A percentile compares a stretch with the other conserved stretches of the same genome.
These are phyloP conservation scores for Sinocyclocheilus grahami DNA, from an alignment of 2,113 vertebrate genomes.

Conservation along the genomic window DNA sequence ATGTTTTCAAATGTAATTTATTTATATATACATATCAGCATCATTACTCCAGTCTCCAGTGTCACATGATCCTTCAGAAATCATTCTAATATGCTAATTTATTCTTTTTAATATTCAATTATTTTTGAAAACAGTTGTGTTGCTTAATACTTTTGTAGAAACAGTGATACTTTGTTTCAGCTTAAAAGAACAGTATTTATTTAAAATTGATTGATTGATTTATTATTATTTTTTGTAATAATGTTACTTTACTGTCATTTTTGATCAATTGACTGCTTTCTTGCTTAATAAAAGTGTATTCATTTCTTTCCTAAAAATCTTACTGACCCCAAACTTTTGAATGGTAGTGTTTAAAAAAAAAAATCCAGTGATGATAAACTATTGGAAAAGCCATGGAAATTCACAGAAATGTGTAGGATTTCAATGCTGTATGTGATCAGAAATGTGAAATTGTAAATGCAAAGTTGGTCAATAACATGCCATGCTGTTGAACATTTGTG, in stretches of 20 bases:
- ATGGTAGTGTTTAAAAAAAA: neutral
- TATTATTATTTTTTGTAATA: neutral
- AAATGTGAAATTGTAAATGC: neutral
- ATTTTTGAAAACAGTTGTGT: neutral
- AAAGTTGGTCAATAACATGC: neutral
- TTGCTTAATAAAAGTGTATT: neutral
- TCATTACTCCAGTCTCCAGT: neutral
- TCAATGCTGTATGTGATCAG: neutral
- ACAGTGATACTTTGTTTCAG: neutral
- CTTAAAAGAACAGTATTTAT: neutral
- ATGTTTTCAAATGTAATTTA: too few species aligned
- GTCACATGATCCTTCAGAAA: neutral
- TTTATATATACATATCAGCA: neutral
- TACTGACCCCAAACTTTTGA: neutral
- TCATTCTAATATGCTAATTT: neutral
- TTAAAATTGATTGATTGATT: neutral
- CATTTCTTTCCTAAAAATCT: neutral
- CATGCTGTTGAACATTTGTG: neutral
- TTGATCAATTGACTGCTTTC: neutral
- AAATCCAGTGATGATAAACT: neutral
- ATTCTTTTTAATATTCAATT: neutral
- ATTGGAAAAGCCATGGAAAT: neutral
- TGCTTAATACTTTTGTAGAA: neutral
- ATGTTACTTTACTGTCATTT: neutral
- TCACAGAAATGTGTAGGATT: neutral